phyloP scores from a whole-genome alignment of 2,797 vertebrate genomes.

The Clarias platycephalus region DNA sequence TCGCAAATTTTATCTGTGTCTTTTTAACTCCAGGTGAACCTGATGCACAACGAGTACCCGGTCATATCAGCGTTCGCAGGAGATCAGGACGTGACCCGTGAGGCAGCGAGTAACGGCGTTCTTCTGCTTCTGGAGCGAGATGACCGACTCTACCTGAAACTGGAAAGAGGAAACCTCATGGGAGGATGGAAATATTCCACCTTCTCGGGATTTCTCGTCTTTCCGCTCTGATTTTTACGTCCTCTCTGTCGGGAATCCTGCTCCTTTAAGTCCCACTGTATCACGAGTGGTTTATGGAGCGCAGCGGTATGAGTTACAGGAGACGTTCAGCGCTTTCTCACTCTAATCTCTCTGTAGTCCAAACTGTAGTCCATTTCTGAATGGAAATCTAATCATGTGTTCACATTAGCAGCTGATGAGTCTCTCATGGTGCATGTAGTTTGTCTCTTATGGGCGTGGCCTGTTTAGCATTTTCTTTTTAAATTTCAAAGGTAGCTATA shows the following conservation, averaged over 20 bases:
- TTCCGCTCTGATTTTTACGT: constrained; percentile 77
- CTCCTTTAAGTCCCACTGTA: background rate
- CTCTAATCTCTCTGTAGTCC: background rate
- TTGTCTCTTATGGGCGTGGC: background rate
- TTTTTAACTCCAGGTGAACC: constrained; percentile 76
- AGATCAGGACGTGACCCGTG: constrained; percentile 86
- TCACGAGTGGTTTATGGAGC: background rate
- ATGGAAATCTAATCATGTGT: background rate
- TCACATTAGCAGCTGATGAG: background rate
- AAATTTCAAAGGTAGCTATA: background rate
- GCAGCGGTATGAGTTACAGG: background rate
- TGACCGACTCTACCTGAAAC: constrained; percentile 86
- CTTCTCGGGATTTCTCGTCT: constrained; percentile 88
- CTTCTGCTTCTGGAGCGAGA: constrained; percentile 85
- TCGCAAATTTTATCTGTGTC: background rate
- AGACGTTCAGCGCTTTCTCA: background rate
- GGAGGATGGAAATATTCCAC: constrained; percentile 90
- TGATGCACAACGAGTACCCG: constrained; percentile 87
- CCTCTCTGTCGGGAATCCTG: background rate
- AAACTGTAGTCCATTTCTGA: background rate
- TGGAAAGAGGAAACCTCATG: constrained; percentile 88
- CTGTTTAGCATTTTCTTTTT: background rate
- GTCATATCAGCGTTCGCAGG: constrained; percentile 89
- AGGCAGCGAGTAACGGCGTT: constrained; percentile 87
- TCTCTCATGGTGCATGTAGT: background rate